Evolutionary conservation across 2,888 invertebrate species (phyloP), one percentile per base, ranked within the genome.

Genomic region (Agrenia bidenticulata): DNA sequence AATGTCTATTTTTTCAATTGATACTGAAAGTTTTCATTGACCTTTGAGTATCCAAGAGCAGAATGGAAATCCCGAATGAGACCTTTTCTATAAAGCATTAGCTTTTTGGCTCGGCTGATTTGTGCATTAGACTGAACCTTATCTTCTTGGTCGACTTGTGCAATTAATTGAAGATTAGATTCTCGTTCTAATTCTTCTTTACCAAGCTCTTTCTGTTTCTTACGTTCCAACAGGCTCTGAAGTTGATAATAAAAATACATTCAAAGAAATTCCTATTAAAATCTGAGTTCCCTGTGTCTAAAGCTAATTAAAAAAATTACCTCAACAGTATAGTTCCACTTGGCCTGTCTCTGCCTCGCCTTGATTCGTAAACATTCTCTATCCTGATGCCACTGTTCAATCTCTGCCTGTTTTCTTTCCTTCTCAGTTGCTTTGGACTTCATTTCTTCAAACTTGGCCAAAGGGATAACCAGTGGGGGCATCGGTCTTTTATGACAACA

Each of bases 271-370:
- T 26, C 17, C 13, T 23, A 42, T 45, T 41, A 5, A 51, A 51
- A 60, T 23, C 13, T 50, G 11, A 11, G 9, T 11, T 11, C 13
- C 13, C 13, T 39, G 11, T 13, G 13, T 9, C 45, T 24, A 55
- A 32, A 32, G 32, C 32, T 11, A 39, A 11, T 54, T 57, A n/a
- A 13, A 26, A 5, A 23, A 39, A 24, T 7, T 64, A 74, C 73
- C 64, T 73, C 74, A n/a, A 70, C 65, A 0, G 76, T 74, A 50
- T 70, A 68, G 51, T 74, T 74, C 74, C 76, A 76, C 24, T 69
- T 60, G 15, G 65, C 69, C 61, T 69, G 67, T 5, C 74, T 61
- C 19, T 66, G 54, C 19, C 71, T 64, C 2, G 70, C 66, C 17
- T 63, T 66, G 19, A 63, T 54, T 17, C 72, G 54, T 23, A 66